Evolutionary conservation across 1,140 invertebrate genomes (phyloP), one percentile per base, ranked within the genome.

Genomic region (Caenorhabditis remanei): DNA sequence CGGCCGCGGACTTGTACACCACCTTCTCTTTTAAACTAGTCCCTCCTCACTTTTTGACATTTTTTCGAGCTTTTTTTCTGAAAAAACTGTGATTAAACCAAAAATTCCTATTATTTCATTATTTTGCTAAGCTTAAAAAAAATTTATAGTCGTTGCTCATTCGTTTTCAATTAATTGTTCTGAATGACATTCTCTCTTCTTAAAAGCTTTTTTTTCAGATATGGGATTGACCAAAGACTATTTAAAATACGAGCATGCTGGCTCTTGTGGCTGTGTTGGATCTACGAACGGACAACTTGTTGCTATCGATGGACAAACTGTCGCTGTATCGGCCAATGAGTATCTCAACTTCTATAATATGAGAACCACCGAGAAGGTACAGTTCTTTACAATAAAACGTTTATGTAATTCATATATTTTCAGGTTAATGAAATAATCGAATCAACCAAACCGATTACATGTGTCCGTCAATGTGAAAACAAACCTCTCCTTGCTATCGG

Each of bases 211-310:
- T 67, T 65, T 41, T 50, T 85, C 43, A 50, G 43, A 14, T 85
- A 99, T 99, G 97, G 97, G 96, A 87, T 93, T 99, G 89, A 99
- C 97, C 32, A 98, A 98, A 93, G 96, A 99, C 94, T 99, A 99
- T 95, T 94, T 98, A 84, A 95, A 96, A 71, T 99, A 97, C 93
- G 94, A 94, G 14, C 95, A 95, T 16, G 89, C 87, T 84, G 95
- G 95, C 79, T 95, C 95, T 43, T 92, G 92, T 84, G 93, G 93
- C 75, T 83, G 93, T 32, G 88, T 93, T 24, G 90, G 87, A 19
- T 92, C 92, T 11, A 65, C 88, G 16, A 92, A 92, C 86, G 92
- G 92, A 11, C 87, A 85, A 24, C 87, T 93, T 85, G 87, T 88
- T 43, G 88, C 88, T 63, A 85, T 93, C 46, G 88, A 91, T 84